Evolutionary conservation across 2,797 vertebrate genomes (phyloP).

Genomic region (Anisognathus igniventris): DNA sequence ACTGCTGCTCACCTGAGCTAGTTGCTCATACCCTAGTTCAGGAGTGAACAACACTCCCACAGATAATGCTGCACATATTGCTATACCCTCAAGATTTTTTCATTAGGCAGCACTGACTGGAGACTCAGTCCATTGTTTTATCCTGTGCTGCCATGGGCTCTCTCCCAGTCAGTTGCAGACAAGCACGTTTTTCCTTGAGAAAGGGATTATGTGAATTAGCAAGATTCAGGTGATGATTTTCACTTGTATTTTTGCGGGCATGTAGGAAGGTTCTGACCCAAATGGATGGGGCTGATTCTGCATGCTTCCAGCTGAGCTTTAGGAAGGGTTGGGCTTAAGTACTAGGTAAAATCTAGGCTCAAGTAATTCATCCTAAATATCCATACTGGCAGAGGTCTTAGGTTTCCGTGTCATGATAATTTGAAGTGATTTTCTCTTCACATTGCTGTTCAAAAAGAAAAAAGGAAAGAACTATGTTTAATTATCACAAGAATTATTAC

Average conservation of each 20-base stretch:
- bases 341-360: background rate
- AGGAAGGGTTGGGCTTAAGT: background rate
- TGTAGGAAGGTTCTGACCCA: background rate
- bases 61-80: background rate
- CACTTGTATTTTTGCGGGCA: background rate
- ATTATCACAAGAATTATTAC: background rate
- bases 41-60: background rate
- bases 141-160: background rate
- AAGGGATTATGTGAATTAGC: background rate
- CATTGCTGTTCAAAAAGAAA: background rate
- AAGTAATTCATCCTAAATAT: background rate
- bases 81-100: background rate
- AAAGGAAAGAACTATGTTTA: background rate
- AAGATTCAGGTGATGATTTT: background rate
- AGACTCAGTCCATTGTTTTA: fast-evolving
- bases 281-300: background rate
- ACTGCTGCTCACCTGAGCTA: background rate
- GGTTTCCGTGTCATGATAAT: background rate
- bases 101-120: background rate
- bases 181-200: background rate
- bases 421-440: background rate
- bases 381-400: background rate
- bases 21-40: background rate
- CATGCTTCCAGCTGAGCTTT: background rate
- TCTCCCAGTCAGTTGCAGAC: background rate